These are phyloP conservation scores for Eulemur mongoz DNA, from an alignment of 2,797 vertebrate species.

Conservation along the genomic window DNA sequence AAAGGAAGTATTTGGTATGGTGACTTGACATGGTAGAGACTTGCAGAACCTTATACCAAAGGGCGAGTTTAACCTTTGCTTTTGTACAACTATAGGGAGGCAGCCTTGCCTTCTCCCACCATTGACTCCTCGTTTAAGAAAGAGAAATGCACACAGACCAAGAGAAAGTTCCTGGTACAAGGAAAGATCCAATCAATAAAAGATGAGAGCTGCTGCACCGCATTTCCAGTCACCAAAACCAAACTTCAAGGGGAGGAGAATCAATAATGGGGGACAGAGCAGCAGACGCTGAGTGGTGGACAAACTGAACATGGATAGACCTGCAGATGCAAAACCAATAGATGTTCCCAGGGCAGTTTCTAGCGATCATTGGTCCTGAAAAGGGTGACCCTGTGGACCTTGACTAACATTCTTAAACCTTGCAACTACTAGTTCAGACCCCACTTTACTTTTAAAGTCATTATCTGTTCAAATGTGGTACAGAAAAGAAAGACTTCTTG, in stretches of 20 bases:
- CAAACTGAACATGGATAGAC: background rate
- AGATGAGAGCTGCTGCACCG: background rate
- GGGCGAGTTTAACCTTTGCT: background rate
- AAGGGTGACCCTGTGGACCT: background rate
- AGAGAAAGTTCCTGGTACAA: conserved; percentile 45
- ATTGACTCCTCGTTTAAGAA: background rate
- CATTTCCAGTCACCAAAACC: background rate
- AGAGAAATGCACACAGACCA: background rate
- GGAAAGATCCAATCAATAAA: conserved; percentile 13
- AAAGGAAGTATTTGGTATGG: conserved; percentile 29
- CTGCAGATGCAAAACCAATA: background rate
- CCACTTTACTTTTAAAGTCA: conserved; percentile 28
- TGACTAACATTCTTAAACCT: background rate
- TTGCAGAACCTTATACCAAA: conserved; percentile 22
- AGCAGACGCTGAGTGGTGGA: background rate
- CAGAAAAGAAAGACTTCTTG: conserved; percentile 28
- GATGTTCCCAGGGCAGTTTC: background rate
- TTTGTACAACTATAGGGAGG: conserved; percentile 17
- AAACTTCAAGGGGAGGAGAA: background rate
- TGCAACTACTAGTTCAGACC: background rate
- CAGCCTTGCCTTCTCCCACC: background rate
- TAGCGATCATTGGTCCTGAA: background rate
- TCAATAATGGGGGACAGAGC: background rate
- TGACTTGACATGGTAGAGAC: background rate
- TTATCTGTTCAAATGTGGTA: conserved; percentile 36